Percentiles rank a stretch among this genome's conserved stretches.
Evolutionary conservation across 2,113 vertebrate genomes (phyloP).

Genomic region (Chitala chitala): DNA sequence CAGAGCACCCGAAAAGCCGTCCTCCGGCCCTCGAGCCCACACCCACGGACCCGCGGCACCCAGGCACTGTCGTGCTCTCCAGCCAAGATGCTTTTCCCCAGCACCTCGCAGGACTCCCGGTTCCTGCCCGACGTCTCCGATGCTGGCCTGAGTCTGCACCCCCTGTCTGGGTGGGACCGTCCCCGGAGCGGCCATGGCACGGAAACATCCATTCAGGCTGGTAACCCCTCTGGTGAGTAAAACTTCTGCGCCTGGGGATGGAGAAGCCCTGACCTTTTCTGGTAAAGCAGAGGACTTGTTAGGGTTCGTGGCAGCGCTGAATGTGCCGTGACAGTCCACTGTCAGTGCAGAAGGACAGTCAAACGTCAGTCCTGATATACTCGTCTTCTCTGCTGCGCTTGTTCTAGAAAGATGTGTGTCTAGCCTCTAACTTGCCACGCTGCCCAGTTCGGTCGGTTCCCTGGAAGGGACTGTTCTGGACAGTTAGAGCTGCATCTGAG

Average conservation of each 20-base stretch:
- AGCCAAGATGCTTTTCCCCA: conserved; percentile 95
- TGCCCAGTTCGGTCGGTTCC: background rate
- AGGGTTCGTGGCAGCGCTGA: background rate
- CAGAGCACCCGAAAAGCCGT: conserved; percentile 20
- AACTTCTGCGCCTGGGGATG: conserved; percentile 9
- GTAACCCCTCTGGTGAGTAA: conserved; percentile 84
- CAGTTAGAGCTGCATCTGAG: background rate
- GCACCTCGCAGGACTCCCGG: conserved; percentile 78
- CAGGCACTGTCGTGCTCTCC: conserved; percentile 73
- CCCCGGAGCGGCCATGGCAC: conserved; percentile 93
- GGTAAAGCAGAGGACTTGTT: background rate
- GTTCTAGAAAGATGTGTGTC: conserved; percentile 23
- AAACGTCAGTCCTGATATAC: background rate
- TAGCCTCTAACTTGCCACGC: conserved; percentile 4
- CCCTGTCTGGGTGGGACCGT: conserved; percentile 90
- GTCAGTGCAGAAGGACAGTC: background rate
- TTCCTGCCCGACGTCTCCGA: conserved; percentile 80
- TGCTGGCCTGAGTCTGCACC: conserved; percentile 94
- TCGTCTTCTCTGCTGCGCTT: conserved; percentile 11
- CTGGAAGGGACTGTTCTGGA: conserved; percentile 2
- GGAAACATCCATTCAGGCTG: conserved; percentile 74
- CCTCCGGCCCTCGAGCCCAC: conserved; percentile 26
- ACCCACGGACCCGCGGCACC: conserved; percentile 75
- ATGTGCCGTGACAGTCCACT: background rate
- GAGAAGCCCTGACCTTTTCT: background rate